Evolutionary conservation across 2,113 vertebrate species (phyloP), one percentile per base, ranked within the genome.

Genomic region (Phaetusa simplex): DNA sequence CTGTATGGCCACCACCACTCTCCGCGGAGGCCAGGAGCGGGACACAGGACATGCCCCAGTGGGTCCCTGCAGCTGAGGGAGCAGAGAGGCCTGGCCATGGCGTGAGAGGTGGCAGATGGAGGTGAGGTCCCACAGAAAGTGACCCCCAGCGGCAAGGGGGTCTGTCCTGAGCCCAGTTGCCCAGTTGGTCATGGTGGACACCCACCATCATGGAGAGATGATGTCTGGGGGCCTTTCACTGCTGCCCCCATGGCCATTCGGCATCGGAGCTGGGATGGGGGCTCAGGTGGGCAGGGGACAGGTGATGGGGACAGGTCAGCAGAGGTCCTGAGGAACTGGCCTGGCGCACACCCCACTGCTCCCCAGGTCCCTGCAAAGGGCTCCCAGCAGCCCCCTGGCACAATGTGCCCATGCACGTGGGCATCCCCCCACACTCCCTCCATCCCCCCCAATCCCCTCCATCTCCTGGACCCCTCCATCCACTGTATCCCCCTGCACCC

Each of bases 1-100:
- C 76, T 34, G 29, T 45, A 23, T 26, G 47, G 38, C 32, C 47
- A 18, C 15, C 6, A 3, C 47, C 34, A 14, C 16, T 36, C 34
- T 78, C 34, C 5, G 4, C 38, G 38, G 38, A 38, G 12, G 22
- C 13, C 1, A 3, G 71, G 19, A 82, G 22, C 2, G 7, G 61
- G 73, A 53, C 52, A 34, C 0, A 4, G 58, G 62, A 55, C 0
- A 0, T 12, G 21, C 2, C 45, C 38, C 65, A 53, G 47, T 1
- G 8, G 29, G 30, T 69, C 13, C 23, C 36, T 40, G 36, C 0
- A 0, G 42, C 47, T 27, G 34, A 49, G 20, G 36, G 50, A 92
- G 49, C 69, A 58, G 73, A 90, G 42, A 10, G 9, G 10, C 15
- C 24, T 69, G 56, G 24, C 52, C 3, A 0, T 13, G 19, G 24